Evolutionary conservation across 1,140 invertebrate species (phyloP), one percentile per base, ranked within the genome.

Genomic region (Ruditapes philippinarum): DNA sequence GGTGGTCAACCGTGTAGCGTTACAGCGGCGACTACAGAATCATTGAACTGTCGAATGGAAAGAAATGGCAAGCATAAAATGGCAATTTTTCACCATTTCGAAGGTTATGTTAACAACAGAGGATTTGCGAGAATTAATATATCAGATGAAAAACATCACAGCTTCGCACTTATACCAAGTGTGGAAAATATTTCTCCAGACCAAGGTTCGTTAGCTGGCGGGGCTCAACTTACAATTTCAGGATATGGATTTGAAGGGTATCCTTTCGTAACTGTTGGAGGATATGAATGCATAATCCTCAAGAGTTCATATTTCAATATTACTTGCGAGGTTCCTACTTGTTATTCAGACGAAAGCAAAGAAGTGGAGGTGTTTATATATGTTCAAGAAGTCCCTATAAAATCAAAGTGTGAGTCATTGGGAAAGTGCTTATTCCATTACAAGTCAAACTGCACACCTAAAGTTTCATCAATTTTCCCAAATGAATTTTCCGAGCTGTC

Each of bases 151-250:
- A 42, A 62, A 2, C 54, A 86, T 31, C 31, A 73, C 28, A 40
- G 83, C 17, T 92, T 93, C 49, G 88, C 45, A 9, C 82, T 93
- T 28, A 80, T 94, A 19, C 93, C 93, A 0, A 76, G 84, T 5
- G 79, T 93, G 22, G 45, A 62, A 11, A 51, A 45, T 19, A 84
- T 94, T n/a, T 51, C 49, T 0, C 93, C 93, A 12, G 60, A 22
- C n/a, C 57, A 28, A 54, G 93, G 94, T 0, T 93, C 92, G 1
- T 82, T 83, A 36, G 90, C 57, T 25, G 93, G 92, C 60, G 92
- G 91, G 0, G 88, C 90, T 4, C n/a, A 33, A 5, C 17, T 94
- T 17, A 92, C 90, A 22, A 89, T 94, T 54, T 90, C 79, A 0
- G 93, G 93, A 17, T 89, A 60, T 76, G 87, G 87, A 49, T 89